Conservation (phyloP, 2,113 vertebrate species). For the Gallinago jamesoni region DNA sequence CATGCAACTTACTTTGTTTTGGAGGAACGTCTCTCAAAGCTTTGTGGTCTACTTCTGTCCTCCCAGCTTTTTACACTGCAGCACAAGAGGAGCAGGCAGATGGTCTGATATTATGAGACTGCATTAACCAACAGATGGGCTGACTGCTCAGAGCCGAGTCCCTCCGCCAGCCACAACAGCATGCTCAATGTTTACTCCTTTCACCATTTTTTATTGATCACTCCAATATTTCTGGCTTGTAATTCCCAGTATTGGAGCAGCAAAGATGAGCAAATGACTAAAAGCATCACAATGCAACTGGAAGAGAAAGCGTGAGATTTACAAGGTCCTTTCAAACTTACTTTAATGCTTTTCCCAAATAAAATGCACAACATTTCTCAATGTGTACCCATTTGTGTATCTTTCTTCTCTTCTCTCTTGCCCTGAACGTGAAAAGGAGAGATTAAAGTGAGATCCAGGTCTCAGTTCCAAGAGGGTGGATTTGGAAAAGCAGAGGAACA, state of each 20-base stretch:
- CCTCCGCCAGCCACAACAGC: constrained; percentile 45
- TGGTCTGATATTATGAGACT: constrained; percentile 2
- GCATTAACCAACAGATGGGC: constrained; percentile 21
- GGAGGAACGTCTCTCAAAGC: background rate
- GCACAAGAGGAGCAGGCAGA: constrained; percentile 32
- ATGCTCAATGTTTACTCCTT: background rate
- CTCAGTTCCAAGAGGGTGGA: background rate
- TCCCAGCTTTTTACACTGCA: background rate
- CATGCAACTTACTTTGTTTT: background rate
- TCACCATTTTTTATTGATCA: constrained; percentile 13
- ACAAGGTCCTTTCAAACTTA: background rate
- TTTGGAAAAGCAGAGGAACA: background rate
- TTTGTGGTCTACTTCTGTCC: background rate
- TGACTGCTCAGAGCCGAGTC: constrained; percentile 23
- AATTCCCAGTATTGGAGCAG: background rate
- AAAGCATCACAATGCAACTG: background rate
- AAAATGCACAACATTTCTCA: background rate
- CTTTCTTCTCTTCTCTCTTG: background rate
- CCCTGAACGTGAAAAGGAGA: background rate
- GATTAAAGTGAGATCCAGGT: background rate
- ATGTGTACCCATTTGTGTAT: background rate
- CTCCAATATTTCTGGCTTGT: constrained; percentile 1
- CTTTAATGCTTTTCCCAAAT: background rate
- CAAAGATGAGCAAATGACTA: background rate
- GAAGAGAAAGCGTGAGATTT: background rate